Evolutionary conservation across 2,797 vertebrate genomes (phyloP).

Genomic region (Melopsittacus undulatus): DNA sequence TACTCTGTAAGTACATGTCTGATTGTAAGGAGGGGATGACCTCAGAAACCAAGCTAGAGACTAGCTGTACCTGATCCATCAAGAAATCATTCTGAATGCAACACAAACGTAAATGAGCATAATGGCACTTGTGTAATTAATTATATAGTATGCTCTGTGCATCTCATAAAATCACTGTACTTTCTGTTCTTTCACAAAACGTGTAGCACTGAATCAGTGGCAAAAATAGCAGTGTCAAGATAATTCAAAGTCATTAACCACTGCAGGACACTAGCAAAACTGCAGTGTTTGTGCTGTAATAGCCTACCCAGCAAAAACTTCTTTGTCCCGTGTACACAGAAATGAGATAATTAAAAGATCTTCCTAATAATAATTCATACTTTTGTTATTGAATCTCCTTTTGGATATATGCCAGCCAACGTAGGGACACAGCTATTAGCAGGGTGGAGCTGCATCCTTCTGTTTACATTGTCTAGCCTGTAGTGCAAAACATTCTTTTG

Average conservation of each 20-base stretch:
- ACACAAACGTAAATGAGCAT: neutral
- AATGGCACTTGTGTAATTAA: neutral
- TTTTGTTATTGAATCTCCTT: slow-evolving; percentile 11
- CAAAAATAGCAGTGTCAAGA: neutral
- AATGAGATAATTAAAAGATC: neutral
- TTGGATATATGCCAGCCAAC: slow-evolving; percentile 6
- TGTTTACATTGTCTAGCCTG: slow-evolving; percentile 28
- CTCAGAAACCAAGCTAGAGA: slow-evolving; percentile 8
- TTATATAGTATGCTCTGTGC: neutral
- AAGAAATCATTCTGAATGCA: neutral
- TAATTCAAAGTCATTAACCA: neutral
- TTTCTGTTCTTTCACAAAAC: neutral
- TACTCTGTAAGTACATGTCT: neutral
- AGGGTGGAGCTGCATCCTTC: slow-evolving; percentile 67
- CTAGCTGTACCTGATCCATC: neutral
- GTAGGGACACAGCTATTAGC: slow-evolving; percentile 33
- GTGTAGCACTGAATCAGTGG: neutral
- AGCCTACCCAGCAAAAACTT: neutral
- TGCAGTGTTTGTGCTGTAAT: neutral
- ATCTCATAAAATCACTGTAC: neutral
- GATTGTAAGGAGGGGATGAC: neutral
- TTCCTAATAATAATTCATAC: slow-evolving; percentile 10
- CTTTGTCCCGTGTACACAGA: neutral
- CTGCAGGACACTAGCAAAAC: neutral
- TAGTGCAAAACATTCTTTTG: slow-evolving; percentile 19